Conservation (phyloP, 2,888 invertebrate species). For the Hoplodrina ambigua region DNA sequence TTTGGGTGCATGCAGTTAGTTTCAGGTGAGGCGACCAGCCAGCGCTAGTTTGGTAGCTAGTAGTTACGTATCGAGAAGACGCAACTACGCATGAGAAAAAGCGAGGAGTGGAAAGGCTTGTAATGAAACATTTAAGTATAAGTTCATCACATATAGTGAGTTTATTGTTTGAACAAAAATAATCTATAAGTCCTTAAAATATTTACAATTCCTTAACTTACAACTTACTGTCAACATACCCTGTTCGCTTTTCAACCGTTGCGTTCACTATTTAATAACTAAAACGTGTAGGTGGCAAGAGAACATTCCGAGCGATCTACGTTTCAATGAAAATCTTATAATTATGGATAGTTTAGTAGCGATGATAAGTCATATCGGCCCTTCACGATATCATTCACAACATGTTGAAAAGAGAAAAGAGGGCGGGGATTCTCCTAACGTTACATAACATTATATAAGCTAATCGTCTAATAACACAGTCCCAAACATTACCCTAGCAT, state of each 20-base stretch:
- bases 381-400: conserved; percentile 76
- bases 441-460: conserved; percentile 72
- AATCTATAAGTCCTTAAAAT: conserved; percentile 87
- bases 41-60: no score
- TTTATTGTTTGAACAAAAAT: conserved; percentile 90
- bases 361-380: conserved; percentile 51
- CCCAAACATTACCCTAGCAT: conserved; percentile 79
- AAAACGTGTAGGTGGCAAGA: conserved; percentile 79
- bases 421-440: conserved; percentile 73
- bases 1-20: no score
- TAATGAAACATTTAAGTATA: conserved; percentile 70
- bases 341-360: conserved; percentile 54
- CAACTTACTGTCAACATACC: conserved; percentile 87
- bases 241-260: conserved; percentile 90
- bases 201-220: conserved; percentile 88
- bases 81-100: no score
- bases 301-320: conserved; percentile 61
- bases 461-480: conserved; percentile 88
- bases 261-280: conserved; percentile 74
- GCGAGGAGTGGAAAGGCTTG: background rate
- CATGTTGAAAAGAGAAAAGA: conserved; percentile 89
- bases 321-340: conserved; percentile 51
- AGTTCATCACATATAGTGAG: conserved; percentile 83
- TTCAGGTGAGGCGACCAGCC: no score
- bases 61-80: no score